Conservation (phyloP, 2,888 invertebrate species). For the Imbricaverruca yamaguchii region DNA sequence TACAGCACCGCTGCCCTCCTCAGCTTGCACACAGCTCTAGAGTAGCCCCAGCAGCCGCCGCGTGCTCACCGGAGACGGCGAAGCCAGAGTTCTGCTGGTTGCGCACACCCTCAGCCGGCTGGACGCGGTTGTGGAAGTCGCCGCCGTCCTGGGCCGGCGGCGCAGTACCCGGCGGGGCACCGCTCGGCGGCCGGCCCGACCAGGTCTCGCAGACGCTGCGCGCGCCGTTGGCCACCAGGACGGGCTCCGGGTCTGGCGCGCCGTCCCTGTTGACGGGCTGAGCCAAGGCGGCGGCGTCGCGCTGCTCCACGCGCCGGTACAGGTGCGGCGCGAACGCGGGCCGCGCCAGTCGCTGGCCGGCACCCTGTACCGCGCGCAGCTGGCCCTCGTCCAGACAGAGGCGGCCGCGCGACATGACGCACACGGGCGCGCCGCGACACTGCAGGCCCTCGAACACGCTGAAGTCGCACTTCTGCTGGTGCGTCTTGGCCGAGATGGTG, state of each 20-base stretch:
- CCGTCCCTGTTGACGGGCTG: slow-evolving; percentile 3
- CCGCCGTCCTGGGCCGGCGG: too few relatives aligned
- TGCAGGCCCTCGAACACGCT: slow-evolving; percentile 88
- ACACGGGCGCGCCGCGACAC: slow-evolving; percentile 84
- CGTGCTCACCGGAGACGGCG: neutral
- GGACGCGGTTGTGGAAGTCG: neutral
- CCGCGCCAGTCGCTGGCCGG: slow-evolving; percentile 76
- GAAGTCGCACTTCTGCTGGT: slow-evolving; percentile 45
- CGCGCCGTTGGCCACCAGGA: neutral
- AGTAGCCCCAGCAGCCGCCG: too few relatives aligned
- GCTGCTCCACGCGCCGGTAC: slow-evolving; percentile 43
- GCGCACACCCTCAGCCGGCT: slow-evolving; percentile 26
- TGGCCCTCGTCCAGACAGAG: slow-evolving; percentile 85
- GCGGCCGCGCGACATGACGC: slow-evolving; percentile 73
- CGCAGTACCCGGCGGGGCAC: neutral
- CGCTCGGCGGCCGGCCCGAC: neutral
- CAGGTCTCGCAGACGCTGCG: neutral
- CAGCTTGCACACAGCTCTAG: too few relatives aligned
- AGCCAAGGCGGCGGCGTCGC: slow-evolving; percentile 1
- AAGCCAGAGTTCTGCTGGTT: slow-evolving; percentile 24
- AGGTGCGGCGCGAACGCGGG: slow-evolving; percentile 64
- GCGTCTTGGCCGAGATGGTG: too few relatives aligned
- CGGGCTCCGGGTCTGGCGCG: neutral
- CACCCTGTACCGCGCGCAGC: slow-evolving; percentile 78
- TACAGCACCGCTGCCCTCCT: too few relatives aligned